Conservation (phyloP, 2,888 invertebrate genomes). For the Rhagophthalmus giganteus region DNA sequence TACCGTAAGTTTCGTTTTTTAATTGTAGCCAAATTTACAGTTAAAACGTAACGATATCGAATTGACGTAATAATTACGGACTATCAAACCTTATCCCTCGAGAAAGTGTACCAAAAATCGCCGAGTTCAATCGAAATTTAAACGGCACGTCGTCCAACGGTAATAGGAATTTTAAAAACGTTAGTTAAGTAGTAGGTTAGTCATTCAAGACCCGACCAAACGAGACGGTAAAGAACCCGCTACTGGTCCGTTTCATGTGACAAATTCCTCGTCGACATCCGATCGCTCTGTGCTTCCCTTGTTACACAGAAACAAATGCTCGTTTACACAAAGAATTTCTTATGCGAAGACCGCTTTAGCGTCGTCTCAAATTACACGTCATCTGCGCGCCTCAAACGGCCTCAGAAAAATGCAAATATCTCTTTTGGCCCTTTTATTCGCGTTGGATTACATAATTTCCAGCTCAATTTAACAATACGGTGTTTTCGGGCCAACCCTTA, state of each 20-base stretch:
- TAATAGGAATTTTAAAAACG: neutral
- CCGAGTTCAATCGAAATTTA: no score
- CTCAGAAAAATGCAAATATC: neutral
- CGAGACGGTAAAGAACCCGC: conserved; percentile 29
- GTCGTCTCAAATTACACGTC: conserved; percentile 17
- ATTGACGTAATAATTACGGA: no score
- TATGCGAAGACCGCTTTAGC: conserved; percentile 9
- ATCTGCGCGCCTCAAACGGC: neutral
- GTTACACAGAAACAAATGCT: conserved; percentile 30
- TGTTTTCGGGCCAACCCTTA: neutral
- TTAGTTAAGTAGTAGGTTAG: conserved; percentile 4
- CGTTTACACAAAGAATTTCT: conserved; percentile 27
- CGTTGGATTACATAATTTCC: no score
- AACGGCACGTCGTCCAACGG: no score
- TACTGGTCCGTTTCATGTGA: conserved; percentile 27
- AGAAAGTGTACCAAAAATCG: no score
- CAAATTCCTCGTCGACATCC: conserved; percentile 33
- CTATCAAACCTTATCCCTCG: no score
- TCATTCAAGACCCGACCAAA: conserved; percentile 19
- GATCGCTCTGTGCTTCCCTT: conserved; percentile 29
- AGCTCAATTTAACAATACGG: neutral
- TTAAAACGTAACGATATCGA: no score
- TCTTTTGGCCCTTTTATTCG: no score
- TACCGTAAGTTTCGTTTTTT: neutral
- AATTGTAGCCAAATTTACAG: no score